phyloP scores from a whole-genome alignment of 1,140 invertebrate species.

The Drosophila lini region DNA sequence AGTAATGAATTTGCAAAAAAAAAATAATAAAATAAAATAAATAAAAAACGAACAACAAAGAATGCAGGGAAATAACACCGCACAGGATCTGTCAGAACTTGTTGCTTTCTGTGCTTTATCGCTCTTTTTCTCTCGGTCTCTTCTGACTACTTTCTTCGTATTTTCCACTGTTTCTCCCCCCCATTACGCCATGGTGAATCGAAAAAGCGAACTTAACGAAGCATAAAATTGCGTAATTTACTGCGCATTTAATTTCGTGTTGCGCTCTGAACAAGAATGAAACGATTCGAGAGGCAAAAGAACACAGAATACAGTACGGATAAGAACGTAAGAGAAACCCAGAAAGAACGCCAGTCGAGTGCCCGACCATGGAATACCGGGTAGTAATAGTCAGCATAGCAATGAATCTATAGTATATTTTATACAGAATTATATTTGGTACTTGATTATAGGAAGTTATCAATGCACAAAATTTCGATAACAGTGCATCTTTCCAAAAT shows the following conservation, averaged over 20 bases:
- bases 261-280: constrained; percentile 68
- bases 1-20: constrained; percentile 29
- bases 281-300: constrained; percentile 47
- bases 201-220: constrained; percentile 62
- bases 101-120: constrained; percentile 36
- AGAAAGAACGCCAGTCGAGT: not conserved
- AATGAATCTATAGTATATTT: not conserved
- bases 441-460: not conserved
- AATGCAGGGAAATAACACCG: constrained; percentile 5
- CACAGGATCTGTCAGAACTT: constrained; percentile 50
- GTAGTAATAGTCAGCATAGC: too few relatives aligned
- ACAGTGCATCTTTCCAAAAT: too few relatives aligned
- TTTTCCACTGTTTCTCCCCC: constrained; percentile 17
- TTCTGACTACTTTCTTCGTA: constrained; percentile 38
- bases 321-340: constrained; percentile 22
- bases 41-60: not conserved
- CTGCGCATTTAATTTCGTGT: constrained; percentile 79
- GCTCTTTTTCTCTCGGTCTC: not conserved
- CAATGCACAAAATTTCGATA: not conserved
- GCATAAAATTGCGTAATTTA: constrained; percentile 82
- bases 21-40: not conserved
- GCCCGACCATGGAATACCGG: not conserved
- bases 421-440: not conserved
- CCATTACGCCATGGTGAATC: constrained; percentile 28
- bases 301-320: constrained; percentile 14